Evolutionary conservation across 2,797 vertebrate species (phyloP).

Genomic region (Lagorchestes hirsutus): DNA sequence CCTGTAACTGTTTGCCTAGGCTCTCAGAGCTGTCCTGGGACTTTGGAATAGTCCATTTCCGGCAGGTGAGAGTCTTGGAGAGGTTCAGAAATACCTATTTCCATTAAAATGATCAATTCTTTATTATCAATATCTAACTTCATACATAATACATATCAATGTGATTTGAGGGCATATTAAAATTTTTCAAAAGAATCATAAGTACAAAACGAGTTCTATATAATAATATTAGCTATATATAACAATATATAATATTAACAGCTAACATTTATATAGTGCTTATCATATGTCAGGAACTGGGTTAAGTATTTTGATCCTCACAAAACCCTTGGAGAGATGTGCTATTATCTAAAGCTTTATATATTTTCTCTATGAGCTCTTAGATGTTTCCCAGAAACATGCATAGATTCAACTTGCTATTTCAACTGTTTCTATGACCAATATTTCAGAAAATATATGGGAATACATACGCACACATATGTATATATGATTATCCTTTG

Average conservation of each 20-base stretch:
- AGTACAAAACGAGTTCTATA: not conserved
- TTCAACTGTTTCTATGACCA: not conserved
- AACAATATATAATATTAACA: not conserved
- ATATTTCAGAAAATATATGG: not conserved
- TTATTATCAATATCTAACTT: not conserved
- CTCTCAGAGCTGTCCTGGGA: not conserved
- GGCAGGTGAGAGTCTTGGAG: not conserved
- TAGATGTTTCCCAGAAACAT: not conserved
- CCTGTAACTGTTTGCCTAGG: not conserved
- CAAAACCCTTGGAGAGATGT: not conserved
- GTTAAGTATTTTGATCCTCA: not conserved
- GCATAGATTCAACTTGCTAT: not conserved
- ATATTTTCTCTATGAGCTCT: not conserved
- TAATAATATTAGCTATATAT: too few species aligned
- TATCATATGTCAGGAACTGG: not conserved
- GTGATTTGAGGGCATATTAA: not conserved
- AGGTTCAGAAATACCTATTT: not conserved
- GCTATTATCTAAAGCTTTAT: not conserved
- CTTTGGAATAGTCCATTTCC: not conserved
- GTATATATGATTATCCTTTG: not conserved
- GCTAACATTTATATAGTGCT: not conserved
- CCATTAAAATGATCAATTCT: not conserved
- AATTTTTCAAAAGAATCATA: not conserved
- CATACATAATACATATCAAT: not conserved
- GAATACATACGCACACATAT: too few species aligned